Conservation (phyloP, 2,797 vertebrate genomes). For the Champsocephalus gunnari region DNA sequence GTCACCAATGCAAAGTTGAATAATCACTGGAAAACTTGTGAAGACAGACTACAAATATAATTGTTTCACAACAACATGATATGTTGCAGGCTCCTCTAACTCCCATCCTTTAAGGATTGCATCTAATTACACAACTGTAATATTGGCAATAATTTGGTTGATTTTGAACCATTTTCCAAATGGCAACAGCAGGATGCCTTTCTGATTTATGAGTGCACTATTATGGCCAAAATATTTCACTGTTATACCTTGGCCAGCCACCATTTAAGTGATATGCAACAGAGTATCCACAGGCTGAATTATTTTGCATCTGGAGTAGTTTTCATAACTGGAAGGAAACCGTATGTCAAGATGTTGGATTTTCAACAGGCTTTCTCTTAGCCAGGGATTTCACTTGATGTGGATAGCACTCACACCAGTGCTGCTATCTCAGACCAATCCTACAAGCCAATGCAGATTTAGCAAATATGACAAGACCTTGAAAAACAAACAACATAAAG, state of each 20-base stretch:
- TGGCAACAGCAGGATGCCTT: too few species aligned
- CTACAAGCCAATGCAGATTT: conserved; percentile 33
- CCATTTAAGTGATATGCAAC: conserved; percentile 6
- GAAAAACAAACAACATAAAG: conserved; percentile 1
- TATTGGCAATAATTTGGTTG: conserved; percentile 1
- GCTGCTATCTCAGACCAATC: conserved; percentile 37
- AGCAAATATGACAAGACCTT: conserved; percentile 28
- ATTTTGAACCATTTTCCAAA: conserved; percentile 1
- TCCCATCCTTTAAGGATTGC: background rate
- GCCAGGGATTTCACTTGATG: conserved; percentile 66
- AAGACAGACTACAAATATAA: background rate
- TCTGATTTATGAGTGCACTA: background rate
- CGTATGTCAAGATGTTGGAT: conserved; percentile 51
- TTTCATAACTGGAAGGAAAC: conserved; percentile 22
- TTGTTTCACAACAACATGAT: background rate
- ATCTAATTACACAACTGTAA: background rate
- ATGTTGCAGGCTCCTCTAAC: background rate
- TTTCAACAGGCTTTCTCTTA: conserved; percentile 43
- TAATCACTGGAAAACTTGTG: background rate
- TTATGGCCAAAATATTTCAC: conserved; percentile 44
- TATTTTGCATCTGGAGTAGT: conserved; percentile 33
- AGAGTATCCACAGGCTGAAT: conserved; percentile 20
- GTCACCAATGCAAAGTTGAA: background rate
- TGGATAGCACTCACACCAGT: conserved; percentile 36
- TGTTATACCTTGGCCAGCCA: conserved; percentile 20